phyloP scores from a whole-genome alignment of 2,797 vertebrate genomes.

The Halcyon smyrnensis region DNA sequence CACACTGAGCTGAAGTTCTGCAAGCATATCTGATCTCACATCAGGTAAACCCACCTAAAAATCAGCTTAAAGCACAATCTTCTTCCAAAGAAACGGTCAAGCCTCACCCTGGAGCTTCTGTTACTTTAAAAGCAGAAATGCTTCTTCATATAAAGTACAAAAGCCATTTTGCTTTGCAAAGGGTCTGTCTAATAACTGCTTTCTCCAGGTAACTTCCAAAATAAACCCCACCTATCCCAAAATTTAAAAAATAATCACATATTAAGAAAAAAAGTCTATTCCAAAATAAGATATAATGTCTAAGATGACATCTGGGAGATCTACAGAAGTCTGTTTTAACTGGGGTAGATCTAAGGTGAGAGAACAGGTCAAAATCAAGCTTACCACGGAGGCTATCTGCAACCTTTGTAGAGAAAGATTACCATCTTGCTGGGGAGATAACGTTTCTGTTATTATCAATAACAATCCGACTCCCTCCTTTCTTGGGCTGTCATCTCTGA shows the following conservation, averaged over 20 bases:
- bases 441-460: conserved; percentile 5
- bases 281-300: neutral
- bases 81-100: neutral
- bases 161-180: neutral
- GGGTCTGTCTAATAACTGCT: neutral
- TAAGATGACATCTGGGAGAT: neutral
- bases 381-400: neutral
- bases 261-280: neutral
- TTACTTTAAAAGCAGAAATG: neutral
- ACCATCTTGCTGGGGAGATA: neutral
- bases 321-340: neutral
- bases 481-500: neutral
- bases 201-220: neutral
- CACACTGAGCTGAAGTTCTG: neutral
- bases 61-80: neutral
- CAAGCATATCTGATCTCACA: neutral
- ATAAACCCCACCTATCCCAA: neutral
- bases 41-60: neutral
- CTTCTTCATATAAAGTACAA: neutral
- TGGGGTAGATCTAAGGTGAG: neutral
- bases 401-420: neutral
- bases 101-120: neutral
- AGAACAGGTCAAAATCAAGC: conserved; percentile 37
- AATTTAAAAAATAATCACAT: neutral
- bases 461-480: neutral